Percentiles rank a stretch among this genome's conserved stretches.
These are phyloP conservation scores for Poecilobothrus nobilitatus DNA, from an alignment of 2,888 invertebrate genomes.

Conservation along the genomic window DNA sequence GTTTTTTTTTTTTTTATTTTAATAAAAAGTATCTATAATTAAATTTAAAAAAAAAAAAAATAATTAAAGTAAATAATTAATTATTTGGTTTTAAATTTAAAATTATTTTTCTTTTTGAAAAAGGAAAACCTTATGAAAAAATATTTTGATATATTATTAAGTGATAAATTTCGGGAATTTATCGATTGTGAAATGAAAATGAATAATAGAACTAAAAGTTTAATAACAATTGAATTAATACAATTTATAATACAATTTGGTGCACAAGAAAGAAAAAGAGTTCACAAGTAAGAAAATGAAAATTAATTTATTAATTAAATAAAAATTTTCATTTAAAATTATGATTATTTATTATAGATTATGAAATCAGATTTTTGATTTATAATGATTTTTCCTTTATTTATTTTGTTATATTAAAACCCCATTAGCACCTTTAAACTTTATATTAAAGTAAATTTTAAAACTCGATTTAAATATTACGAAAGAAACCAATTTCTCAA, in stretches of 20 bases:
- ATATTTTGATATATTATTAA: slow-evolving; percentile 8
- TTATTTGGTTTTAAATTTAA: slow-evolving; percentile 8
- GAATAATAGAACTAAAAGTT: slow-evolving; percentile 26
- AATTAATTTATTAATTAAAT: not conserved
- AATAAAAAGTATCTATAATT: too few species aligned
- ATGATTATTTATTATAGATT: too few species aligned
- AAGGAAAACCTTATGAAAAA: slow-evolving; percentile 1
- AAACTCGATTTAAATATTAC: too few species aligned
- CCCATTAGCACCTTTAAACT: too few species aligned
- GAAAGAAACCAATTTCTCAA: too few species aligned
- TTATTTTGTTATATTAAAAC: too few species aligned
- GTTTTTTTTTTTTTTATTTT: too few species aligned
- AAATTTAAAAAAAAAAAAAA: too few species aligned
- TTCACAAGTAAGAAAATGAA: slow-evolving; percentile 2
- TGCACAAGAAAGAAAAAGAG: slow-evolving; percentile 24
- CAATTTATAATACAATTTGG: slow-evolving; percentile 44
- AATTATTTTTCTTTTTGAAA: not conserved
- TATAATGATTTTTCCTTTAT: too few species aligned
- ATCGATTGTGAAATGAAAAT: slow-evolving; percentile 4
- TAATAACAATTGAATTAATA: slow-evolving; percentile 42
- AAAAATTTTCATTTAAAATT: too few species aligned
- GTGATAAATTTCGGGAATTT: slow-evolving; percentile 9
- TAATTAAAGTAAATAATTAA: slow-evolving; percentile 23
- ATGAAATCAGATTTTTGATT: too few species aligned
- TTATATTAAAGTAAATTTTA: too few species aligned